phyloP scores from a whole-genome alignment of 2,113 vertebrate species.

The Tragelaphus strepsiceros region DNA sequence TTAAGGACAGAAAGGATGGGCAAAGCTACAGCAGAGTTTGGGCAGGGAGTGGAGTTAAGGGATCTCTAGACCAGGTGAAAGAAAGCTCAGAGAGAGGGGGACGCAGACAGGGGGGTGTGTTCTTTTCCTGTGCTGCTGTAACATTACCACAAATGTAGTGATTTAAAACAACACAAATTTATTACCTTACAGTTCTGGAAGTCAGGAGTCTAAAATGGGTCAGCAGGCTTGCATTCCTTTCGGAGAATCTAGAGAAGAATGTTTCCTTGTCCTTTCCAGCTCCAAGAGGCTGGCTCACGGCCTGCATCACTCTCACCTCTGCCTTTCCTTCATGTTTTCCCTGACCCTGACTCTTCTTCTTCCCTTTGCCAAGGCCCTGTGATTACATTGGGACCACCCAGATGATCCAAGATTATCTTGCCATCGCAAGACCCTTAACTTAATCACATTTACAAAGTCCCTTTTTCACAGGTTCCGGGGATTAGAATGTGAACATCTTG shows the following conservation, averaged over 20 bases:
- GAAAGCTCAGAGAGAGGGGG: background rate
- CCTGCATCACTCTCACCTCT: background rate
- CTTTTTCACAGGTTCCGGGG: background rate
- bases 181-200: background rate
- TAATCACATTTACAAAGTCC: background rate
- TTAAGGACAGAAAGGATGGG: background rate
- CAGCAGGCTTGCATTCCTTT: background rate
- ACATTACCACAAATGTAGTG: background rate
- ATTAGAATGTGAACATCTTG: background rate
- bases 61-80: background rate
- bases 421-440: background rate
- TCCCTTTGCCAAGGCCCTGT: background rate
- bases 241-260: too few species aligned
- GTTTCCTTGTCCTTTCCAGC: background rate
- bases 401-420: background rate
- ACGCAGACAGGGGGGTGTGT: rapidly evolving
- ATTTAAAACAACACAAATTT: background rate
- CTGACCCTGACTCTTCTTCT: background rate
- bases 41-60: background rate
- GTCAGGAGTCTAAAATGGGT: background rate
- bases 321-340: background rate
- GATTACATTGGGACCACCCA: background rate
- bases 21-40: too few species aligned
- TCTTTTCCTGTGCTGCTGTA: background rate
- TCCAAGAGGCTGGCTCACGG: background rate